phyloP scores from a whole-genome alignment of 2,113 vertebrate species.

The Myotis davidii region DNA sequence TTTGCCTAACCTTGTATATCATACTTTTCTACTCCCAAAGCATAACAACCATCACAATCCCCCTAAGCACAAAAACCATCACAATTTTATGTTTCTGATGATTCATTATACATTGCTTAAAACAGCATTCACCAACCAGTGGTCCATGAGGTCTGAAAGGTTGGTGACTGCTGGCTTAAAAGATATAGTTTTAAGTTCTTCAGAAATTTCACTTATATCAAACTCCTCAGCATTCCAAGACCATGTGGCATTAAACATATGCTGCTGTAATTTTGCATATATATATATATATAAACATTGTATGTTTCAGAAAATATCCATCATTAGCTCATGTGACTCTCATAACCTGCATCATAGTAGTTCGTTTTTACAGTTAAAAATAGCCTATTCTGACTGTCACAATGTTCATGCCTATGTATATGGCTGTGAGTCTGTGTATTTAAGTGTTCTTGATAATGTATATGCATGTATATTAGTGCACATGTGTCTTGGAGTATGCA shows the following conservation, averaged over 20 bases:
- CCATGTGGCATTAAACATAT: neutral
- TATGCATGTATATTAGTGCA: neutral
- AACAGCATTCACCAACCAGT: too few relatives aligned
- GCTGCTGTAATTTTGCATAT: neutral
- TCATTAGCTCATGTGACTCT: neutral
- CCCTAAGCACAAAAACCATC: neutral
- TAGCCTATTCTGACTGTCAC: neutral
- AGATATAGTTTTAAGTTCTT: neutral
- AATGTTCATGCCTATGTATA: neutral
- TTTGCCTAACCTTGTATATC: neutral
- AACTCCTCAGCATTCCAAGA: neutral
- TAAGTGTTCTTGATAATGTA: neutral
- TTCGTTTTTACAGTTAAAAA: neutral
- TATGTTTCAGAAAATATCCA: conserved; percentile 17
- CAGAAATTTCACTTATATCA: neutral
- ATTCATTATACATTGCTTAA: neutral
- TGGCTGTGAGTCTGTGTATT: neutral
- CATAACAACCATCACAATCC: neutral
- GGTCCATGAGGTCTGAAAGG: too few relatives aligned
- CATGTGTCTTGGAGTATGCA: neutral
- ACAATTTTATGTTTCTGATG: neutral
- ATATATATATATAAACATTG: neutral
- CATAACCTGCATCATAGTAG: neutral
- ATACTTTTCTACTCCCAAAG: neutral
- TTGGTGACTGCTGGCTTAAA: too few relatives aligned